A percentile compares a stretch with the other conserved stretches of the same genome.
Evolutionary conservation across 2,113 vertebrate genomes (phyloP).

Genomic region (Forbesichthys papilliferus): DNA sequence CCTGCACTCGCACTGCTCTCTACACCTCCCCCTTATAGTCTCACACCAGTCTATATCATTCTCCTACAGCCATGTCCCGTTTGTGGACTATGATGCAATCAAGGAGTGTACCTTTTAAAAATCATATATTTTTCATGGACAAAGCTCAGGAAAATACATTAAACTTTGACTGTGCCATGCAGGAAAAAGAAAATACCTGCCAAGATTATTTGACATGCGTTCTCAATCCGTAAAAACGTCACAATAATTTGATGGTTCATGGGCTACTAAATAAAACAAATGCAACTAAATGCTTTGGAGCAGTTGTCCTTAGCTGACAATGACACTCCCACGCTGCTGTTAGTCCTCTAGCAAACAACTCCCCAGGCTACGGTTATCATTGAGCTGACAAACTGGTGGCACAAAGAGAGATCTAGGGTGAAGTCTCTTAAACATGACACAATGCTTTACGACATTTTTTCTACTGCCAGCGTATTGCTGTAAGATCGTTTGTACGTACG

Average conservation of each 20-base stretch:
- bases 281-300: neutral
- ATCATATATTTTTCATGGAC: neutral
- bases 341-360: neutral
- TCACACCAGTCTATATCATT: too few species aligned
- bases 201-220: neutral
- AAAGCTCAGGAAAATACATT: slow-evolving; percentile 37
- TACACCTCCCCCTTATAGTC: too few species aligned
- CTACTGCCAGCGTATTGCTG: too few species aligned
- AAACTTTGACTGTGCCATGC: slow-evolving; percentile 7
- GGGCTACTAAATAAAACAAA: too few species aligned
- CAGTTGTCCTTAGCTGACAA: neutral
- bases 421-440: neutral
- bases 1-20: too few species aligned
- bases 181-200: neutral
- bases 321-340: too few species aligned
- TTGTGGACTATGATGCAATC: too few species aligned
- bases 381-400: slow-evolving; percentile 11
- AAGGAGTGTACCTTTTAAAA: neutral
- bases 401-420: neutral
- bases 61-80: too few species aligned
- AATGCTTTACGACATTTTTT: neutral
- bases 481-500: too few species aligned
- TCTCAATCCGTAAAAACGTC: too few species aligned
- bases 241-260: too few species aligned
- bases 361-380: slow-evolving; percentile 34